Conservation (phyloP, 2,113 vertebrate genomes). For the Lophius piscatorius region DNA sequence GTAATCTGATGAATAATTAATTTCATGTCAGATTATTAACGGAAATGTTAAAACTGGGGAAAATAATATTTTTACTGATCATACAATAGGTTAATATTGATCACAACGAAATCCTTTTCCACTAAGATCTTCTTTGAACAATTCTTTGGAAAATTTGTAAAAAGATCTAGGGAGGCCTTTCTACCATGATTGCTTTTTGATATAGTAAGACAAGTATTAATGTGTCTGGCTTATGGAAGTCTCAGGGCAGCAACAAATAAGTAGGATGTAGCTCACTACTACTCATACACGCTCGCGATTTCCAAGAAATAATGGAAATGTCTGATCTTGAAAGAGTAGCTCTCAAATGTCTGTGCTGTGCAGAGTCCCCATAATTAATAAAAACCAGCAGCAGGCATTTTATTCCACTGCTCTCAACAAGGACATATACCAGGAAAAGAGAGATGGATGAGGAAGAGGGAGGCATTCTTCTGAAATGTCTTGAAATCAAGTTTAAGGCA, state of each 20-base stretch:
- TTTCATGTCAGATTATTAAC: constrained; percentile 11
- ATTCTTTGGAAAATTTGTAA: constrained; percentile 68
- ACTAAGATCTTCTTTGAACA: constrained; percentile 54
- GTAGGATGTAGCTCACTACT: constrained; percentile 59
- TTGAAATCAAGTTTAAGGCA: constrained; percentile 50
- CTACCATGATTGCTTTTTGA: constrained; percentile 74
- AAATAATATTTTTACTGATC: constrained; percentile 3
- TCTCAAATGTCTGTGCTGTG: constrained; percentile 57
- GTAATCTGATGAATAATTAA: background rate
- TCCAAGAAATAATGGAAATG: constrained; percentile 73
- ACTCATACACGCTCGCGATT: constrained; percentile 37
- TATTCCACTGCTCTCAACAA: constrained; percentile 70
- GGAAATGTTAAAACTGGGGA: background rate
- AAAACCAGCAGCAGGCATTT: constrained; percentile 67
- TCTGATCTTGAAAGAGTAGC: constrained; percentile 61
- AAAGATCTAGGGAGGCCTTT: constrained; percentile 58
- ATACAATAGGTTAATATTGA: constrained; percentile 26
- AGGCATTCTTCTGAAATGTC: constrained; percentile 49
- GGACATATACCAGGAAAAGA: constrained; percentile 39
- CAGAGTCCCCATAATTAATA: constrained; percentile 69
- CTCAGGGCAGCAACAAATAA: constrained; percentile 79
- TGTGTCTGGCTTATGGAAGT: constrained; percentile 71
- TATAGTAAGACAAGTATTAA: constrained; percentile 78
- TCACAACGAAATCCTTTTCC: constrained; percentile 43
- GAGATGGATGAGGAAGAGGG: constrained; percentile 59